These are phyloP conservation scores for Dasyornis broadbenti DNA, from an alignment of 2,113 vertebrate species.

Conservation along the genomic window DNA sequence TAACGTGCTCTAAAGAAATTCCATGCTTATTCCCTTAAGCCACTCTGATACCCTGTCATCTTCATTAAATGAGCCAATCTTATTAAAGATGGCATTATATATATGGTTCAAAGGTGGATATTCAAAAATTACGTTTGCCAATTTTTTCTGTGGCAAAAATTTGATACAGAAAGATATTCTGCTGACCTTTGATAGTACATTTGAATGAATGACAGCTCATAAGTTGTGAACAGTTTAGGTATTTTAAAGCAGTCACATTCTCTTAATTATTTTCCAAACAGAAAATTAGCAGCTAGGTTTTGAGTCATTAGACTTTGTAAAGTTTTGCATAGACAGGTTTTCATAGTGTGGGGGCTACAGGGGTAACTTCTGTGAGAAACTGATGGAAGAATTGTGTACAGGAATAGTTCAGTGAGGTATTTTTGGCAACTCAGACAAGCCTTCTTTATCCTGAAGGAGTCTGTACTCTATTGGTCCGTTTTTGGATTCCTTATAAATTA, in stretches of 20 bases:
- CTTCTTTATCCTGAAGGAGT: neutral
- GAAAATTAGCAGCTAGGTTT: neutral
- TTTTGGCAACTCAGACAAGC: neutral
- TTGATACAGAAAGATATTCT: neutral
- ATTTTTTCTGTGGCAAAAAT: neutral
- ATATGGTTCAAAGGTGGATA: neutral
- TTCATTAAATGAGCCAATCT: neutral
- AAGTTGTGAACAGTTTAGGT: neutral
- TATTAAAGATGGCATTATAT: neutral
- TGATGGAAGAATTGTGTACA: neutral
- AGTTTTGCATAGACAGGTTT: neutral
- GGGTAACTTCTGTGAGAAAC: neutral
- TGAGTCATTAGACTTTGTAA: neutral
- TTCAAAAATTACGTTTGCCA: neutral
- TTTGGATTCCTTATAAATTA: fast-evolving
- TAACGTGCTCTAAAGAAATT: neutral
- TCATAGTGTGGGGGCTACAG: neutral
- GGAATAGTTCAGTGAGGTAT: neutral
- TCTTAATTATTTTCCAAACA: neutral
- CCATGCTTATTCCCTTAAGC: neutral
- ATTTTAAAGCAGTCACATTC: neutral
- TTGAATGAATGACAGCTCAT: neutral
- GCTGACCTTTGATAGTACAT: neutral
- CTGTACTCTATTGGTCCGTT: neutral
- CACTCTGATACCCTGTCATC: fast-evolving